Base-by-base conservation (phyloP, 2,113 vertebrate genomes). In the Malurus cyaneus region DNA sequence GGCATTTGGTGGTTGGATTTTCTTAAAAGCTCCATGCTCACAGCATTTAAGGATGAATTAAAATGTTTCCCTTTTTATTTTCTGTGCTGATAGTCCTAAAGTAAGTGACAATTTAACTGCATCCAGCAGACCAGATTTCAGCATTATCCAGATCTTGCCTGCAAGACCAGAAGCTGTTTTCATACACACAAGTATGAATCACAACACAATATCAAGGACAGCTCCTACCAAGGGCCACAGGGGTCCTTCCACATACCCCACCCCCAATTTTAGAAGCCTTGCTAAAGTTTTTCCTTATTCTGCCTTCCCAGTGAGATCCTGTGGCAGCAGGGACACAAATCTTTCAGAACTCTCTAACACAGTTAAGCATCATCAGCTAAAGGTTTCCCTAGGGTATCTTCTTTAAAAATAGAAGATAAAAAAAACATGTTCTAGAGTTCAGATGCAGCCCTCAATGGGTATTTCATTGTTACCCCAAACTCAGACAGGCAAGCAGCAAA, bases 1-100 rank as follows among this genome's bases (percentile, higher is more conserved):
- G 64, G 64, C 64, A 90, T 80, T 74, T 94, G 82, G 79, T 92
- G 76, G 83, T 70, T 94, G n/a, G n/a, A 78, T 88, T 86, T 80
- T 71, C 89, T 89, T 83, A 88, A 89, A 96, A 90, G 81, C 79
- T 56, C 41, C 24, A 77, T 74, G 78, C 42, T 61, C 0, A 0
- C 2, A 65, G 52, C 52, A 70, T 74, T 93, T 71, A 74, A 78
- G 62, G 89, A 89, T 60, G 11, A 92, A 94, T 90, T 88, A 52
- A 94, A 80, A 49, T 24, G 4, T 18, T 53, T 89, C 31, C 46
- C 62, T 81, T 89, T 95, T 89, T 61, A 91, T 88, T 88, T 91
- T 73, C 73, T 62, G 54, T 36, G 54, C 49, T 86, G 74, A 82
- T 54, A 85, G 32, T 12, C 71, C 77, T 70, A 70, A 82, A 81